Conservation (phyloP, 2,888 invertebrate species). For the Drosophila meridionalis region DNA sequence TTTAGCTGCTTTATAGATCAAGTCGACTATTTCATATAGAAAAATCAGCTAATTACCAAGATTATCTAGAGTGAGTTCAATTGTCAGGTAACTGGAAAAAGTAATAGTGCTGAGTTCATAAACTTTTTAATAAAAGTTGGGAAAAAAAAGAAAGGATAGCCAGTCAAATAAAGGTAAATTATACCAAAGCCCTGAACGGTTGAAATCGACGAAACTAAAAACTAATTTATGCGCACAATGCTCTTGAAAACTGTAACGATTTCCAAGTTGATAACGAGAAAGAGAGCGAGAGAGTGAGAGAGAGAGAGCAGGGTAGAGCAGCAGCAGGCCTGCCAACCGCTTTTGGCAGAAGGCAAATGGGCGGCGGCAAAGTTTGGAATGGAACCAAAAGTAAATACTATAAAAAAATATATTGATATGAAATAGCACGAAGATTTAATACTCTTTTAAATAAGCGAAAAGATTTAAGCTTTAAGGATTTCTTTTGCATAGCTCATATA, state of each 20-base stretch:
- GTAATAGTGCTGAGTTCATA: conserved; percentile 3
- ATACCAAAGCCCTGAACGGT: conserved; percentile 6
- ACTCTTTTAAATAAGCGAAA: neutral
- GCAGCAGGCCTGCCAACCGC: conserved; percentile 22
- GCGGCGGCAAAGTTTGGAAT: conserved; percentile 46
- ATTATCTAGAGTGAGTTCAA: neutral
- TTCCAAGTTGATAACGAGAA: conserved; percentile 15
- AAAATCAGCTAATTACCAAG: conserved; percentile 8
- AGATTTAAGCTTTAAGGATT: too few species aligned
- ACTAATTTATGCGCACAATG: conserved; percentile 53
- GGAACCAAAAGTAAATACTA: conserved; percentile 26
- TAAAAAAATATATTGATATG: conserved; percentile 5
- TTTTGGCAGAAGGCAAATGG: conserved; percentile 26
- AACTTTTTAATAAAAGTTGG: conserved; percentile 26
- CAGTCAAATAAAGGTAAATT: conserved; percentile 28
- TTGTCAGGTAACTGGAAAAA: neutral
- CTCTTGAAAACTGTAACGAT: conserved; percentile 41
- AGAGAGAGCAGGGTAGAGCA: neutral
- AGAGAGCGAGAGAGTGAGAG: neutral
- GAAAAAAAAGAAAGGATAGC: neutral
- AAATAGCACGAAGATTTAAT: neutral
- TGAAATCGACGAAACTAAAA: conserved; percentile 51
- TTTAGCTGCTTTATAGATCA: neutral
- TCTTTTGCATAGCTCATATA: too few species aligned
- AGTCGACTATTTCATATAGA: neutral